Conservation (phyloP, 2,797 vertebrate genomes). For the Lutjanus argentimaculatus region DNA sequence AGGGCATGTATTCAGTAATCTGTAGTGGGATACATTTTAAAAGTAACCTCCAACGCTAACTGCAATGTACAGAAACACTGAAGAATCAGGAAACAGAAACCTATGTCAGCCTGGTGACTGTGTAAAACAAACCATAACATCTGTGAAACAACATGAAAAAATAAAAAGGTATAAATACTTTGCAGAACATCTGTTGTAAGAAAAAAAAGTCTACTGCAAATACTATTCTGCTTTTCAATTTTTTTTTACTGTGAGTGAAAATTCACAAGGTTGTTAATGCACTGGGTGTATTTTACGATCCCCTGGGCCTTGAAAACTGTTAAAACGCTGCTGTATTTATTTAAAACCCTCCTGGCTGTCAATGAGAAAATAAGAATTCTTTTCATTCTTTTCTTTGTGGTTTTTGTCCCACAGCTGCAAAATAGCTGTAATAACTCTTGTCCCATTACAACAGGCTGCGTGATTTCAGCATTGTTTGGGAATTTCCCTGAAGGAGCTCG, state of each 20-base stretch:
- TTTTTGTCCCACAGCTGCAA: slow-evolving; percentile 64
- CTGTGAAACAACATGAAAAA: neutral
- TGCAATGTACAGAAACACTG: neutral
- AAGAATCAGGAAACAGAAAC: neutral
- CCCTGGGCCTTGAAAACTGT: neutral
- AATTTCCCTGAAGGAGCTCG: slow-evolving; percentile 79
- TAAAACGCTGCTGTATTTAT: slow-evolving; percentile 21
- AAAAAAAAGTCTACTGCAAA: neutral
- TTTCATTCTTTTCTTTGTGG: slow-evolving; percentile 54
- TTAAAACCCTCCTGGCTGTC: slow-evolving; percentile 47
- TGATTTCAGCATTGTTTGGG: slow-evolving; percentile 78
- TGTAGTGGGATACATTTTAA: no score
- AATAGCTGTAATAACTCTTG: slow-evolving; percentile 57
- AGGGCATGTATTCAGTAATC: no score
- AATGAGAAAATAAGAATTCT: slow-evolving; percentile 54
- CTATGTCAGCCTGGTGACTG: neutral
- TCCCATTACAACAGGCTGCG: slow-evolving; percentile 58
- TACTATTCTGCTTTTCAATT: neutral
- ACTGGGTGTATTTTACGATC: neutral
- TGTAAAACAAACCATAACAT: neutral
- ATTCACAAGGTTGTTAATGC: neutral
- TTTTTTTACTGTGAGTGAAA: neutral
- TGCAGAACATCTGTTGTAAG: neutral
- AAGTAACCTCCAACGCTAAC: no score
- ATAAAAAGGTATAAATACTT: neutral